These are phyloP conservation scores for Xyrichtys novacula DNA, from an alignment of 2,797 vertebrate species.

Conservation along the genomic window DNA sequence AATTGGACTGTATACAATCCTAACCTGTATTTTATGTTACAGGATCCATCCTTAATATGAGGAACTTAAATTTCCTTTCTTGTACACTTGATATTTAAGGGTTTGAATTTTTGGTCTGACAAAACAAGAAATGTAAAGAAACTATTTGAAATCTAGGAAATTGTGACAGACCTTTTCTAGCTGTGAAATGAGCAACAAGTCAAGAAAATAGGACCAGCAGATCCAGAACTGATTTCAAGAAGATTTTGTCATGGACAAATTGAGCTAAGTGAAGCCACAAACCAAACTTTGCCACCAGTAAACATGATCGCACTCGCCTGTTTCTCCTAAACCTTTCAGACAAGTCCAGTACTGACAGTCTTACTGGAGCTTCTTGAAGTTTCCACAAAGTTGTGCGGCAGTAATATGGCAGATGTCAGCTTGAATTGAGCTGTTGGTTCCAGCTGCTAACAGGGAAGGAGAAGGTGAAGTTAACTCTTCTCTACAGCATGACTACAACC, in stretches of 20 bases:
- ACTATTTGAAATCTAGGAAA: not conserved
- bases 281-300: slow-evolving; percentile 22
- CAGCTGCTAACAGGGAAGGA: slow-evolving; percentile 51
- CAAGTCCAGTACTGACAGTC: slow-evolving; percentile 32
- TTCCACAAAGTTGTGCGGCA: slow-evolving; percentile 78
- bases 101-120: not conserved
- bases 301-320: slow-evolving; percentile 23
- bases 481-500: slow-evolving; percentile 82
- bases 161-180: not conserved
- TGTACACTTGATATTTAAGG: not conserved
- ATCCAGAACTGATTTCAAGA: not conserved
- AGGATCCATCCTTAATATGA: no score
- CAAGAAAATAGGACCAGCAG: not conserved
- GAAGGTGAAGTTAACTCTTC: slow-evolving; percentile 79
- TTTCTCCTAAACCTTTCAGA: slow-evolving; percentile 54
- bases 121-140: not conserved
- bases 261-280: not conserved
- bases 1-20: no score
- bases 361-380: slow-evolving; percentile 73
- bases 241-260: not conserved
- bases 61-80: not conserved
- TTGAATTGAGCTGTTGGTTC: slow-evolving; percentile 67
- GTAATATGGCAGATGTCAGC: slow-evolving; percentile 84
- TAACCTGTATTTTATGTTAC: no score
- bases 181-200: not conserved